A percentile compares a stretch with the other conserved stretches of the same genome.
phyloP scores from a whole-genome alignment of 2,888 invertebrate species.

The Brachylomia viminalis region DNA sequence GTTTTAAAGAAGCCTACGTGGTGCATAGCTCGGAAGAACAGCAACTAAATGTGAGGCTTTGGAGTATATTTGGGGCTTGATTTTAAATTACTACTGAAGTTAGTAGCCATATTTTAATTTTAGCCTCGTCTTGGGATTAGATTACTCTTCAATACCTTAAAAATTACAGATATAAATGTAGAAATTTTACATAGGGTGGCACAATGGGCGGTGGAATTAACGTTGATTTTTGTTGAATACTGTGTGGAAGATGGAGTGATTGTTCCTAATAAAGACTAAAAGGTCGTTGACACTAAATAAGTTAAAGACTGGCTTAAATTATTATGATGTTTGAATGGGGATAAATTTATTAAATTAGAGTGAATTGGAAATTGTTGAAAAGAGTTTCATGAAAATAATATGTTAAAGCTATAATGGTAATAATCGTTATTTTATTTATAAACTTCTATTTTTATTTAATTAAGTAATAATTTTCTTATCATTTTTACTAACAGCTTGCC shows the following conservation, averaged over 20 bases:
- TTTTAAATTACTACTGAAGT: neutral
- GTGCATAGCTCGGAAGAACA: too few species aligned
- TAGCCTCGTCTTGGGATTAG: neutral
- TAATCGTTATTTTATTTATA: too few species aligned
- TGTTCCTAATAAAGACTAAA: neutral
- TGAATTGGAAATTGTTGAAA: neutral
- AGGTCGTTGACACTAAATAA: too few species aligned
- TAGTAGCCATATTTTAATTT: neutral
- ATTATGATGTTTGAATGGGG: neutral
- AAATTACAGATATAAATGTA: too few species aligned
- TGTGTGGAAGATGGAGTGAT: neutral
- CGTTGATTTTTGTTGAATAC: neutral
- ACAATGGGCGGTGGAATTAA: neutral
- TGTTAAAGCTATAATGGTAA: neutral
- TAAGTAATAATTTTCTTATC: neutral
- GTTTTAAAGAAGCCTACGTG: too few species aligned
- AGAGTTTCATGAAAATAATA: neutral
- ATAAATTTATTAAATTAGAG: too few species aligned
- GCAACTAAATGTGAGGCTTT: neutral
- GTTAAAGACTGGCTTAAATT: neutral
- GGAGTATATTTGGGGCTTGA: neutral
- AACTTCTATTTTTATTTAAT: neutral
- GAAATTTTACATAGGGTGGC: too few species aligned
- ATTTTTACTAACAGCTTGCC: constrained; percentile 53
- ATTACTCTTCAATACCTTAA: too few species aligned